Percentiles rank a stretch among this genome's conserved stretches.
phyloP scores from a whole-genome alignment of 2,113 vertebrate genomes.

The Toxostoma redivivum region DNA sequence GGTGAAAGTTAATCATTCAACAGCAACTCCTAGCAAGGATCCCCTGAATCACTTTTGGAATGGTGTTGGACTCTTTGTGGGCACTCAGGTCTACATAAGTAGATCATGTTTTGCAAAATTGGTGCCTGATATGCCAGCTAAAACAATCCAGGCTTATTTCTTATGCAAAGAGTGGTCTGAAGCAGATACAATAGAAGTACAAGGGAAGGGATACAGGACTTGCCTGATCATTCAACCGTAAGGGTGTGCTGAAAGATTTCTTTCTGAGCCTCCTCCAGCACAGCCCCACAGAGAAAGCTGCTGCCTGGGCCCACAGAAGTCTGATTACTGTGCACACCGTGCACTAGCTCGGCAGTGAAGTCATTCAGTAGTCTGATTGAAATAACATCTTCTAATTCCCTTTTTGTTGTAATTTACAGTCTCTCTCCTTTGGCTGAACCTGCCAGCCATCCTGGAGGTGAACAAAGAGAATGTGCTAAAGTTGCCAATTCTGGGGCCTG shows the following conservation, averaged over 20 bases:
- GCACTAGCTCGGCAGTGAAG: neutral
- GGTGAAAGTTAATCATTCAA: neutral
- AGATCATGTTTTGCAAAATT: neutral
- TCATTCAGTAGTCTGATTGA: slow-evolving; percentile 63
- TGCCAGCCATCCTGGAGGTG: slow-evolving; percentile 69
- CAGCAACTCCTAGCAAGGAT: neutral
- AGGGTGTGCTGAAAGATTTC: slow-evolving; percentile 46
- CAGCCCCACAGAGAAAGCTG: neutral
- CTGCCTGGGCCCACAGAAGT: neutral
- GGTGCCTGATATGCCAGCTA: neutral
- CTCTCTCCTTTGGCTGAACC: slow-evolving; percentile 72
- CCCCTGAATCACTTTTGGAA: neutral
- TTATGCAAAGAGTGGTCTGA: neutral
- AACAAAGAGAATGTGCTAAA: slow-evolving; percentile 68
- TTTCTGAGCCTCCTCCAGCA: neutral
- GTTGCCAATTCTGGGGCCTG: slow-evolving; percentile 63
- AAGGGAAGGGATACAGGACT: neutral
- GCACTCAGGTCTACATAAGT: neutral
- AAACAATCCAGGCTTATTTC: neutral
- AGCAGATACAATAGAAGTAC: neutral
- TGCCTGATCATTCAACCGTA: slow-evolving; percentile 13
- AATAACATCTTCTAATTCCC: slow-evolving; percentile 67
- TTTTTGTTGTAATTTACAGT: slow-evolving; percentile 66
- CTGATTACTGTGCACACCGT: slow-evolving; percentile 18
- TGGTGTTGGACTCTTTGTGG: neutral